phyloP scores from a whole-genome alignment of 2,888 invertebrate genomes.

The Trichogramma dendrolimi region DNA sequence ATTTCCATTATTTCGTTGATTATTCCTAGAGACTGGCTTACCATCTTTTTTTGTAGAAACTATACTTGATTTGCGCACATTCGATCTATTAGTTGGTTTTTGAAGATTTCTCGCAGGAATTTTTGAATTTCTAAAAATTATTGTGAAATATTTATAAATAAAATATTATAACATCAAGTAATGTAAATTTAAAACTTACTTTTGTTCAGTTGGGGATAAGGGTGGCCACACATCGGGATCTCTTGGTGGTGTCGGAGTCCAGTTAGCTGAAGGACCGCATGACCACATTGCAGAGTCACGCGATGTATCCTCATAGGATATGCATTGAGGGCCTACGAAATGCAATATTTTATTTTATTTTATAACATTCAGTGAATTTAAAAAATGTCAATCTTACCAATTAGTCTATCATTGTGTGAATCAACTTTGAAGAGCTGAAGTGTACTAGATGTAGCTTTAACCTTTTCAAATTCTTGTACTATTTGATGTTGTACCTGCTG shows the following conservation, averaged over 20 bases:
- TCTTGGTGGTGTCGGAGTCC: slow-evolving; percentile 54
- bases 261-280: slow-evolving; percentile 57
- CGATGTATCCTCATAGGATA: slow-evolving; percentile 60
- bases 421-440: slow-evolving; percentile 73
- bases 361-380: slow-evolving; percentile 7
- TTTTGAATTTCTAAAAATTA: slow-evolving; percentile 41
- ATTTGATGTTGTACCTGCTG: slow-evolving; percentile 87
- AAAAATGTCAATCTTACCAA: slow-evolving; percentile 38
- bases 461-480: slow-evolving; percentile 82
- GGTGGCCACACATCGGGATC: slow-evolving; percentile 87
- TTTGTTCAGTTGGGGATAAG: slow-evolving; percentile 75
- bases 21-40: slow-evolving; percentile 47
- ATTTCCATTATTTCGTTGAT: slow-evolving; percentile 51
- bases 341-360: background rate
- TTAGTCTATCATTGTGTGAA: slow-evolving; percentile 56
- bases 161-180: background rate
- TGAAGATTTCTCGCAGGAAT: slow-evolving; percentile 44
- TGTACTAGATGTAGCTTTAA: slow-evolving; percentile 76
- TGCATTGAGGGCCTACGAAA: slow-evolving; percentile 44
- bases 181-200: slow-evolving; percentile 47
- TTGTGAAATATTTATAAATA: slow-evolving; percentile 1
- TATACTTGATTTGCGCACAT: slow-evolving; percentile 46
- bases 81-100: slow-evolving; percentile 45
- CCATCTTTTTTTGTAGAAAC: slow-evolving; percentile 47
- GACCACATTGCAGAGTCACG: slow-evolving; percentile 79